phyloP scores from a whole-genome alignment of 2,888 invertebrate species.

The Chrysomela aeneicollis region DNA sequence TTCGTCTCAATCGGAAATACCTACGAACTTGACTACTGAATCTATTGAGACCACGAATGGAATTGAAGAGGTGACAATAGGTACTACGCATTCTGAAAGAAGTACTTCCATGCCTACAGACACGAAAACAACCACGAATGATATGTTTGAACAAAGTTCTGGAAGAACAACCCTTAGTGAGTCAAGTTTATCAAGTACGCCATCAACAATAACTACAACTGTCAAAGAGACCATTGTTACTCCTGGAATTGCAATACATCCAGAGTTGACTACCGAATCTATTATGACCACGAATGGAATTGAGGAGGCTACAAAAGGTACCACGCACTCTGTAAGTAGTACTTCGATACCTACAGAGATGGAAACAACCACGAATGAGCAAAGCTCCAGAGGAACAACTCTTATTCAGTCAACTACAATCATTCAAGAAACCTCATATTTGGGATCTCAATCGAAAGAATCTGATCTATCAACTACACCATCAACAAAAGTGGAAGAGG shows the following conservation, averaged over 20 bases:
- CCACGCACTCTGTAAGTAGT: background rate
- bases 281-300: background rate
- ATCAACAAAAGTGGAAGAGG: too few species aligned
- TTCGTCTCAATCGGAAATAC: too few species aligned
- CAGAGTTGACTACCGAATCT: too few species aligned
- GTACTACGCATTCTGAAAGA: conserved; percentile 14
- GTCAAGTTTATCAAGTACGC: too few species aligned
- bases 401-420: background rate
- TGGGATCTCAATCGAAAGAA: background rate
- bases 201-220: too few species aligned
- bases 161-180: too few species aligned
- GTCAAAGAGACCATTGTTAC: too few species aligned
- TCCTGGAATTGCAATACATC: too few species aligned
- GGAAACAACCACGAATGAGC: background rate
- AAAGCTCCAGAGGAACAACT: background rate
- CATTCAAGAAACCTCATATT: conserved; percentile 7
- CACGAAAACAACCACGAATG: too few species aligned
- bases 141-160: too few species aligned
- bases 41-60: conserved; percentile 13
- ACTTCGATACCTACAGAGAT: background rate
- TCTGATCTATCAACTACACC: too few species aligned
- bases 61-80: background rate
- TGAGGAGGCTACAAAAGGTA: background rate
- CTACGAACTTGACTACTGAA: too few species aligned
- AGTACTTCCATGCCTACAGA: background rate